Conservation (phyloP, 2,888 invertebrate species). For the Hemicrepidius hirtus region DNA sequence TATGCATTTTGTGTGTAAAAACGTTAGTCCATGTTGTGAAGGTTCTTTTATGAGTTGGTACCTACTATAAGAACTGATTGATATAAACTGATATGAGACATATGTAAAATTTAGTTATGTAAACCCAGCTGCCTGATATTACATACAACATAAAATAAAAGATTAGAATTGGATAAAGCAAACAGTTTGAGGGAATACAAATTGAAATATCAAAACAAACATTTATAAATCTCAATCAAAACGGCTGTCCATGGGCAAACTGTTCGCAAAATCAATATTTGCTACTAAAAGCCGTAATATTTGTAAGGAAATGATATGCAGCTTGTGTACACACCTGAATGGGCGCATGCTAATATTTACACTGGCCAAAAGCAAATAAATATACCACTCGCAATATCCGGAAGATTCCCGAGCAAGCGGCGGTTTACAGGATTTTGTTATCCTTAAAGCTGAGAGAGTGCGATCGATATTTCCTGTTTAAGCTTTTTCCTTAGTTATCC, state of each 20-base stretch:
- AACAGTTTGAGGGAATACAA: slow-evolving; percentile 35
- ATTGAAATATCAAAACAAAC: slow-evolving; percentile 49
- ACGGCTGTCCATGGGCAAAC: slow-evolving; percentile 49
- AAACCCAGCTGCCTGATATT: background rate
- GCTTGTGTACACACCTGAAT: slow-evolving; percentile 70
- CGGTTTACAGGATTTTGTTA: slow-evolving; percentile 43
- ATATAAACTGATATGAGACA: too few species aligned
- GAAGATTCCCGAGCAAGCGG: slow-evolving; percentile 55
- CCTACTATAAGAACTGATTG: too few species aligned
- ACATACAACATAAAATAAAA: slow-evolving; percentile 11
- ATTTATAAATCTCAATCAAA: slow-evolving; percentile 51
- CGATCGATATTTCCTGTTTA: slow-evolving; percentile 44
- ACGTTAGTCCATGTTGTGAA: too few species aligned
- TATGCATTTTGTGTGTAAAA: too few species aligned
- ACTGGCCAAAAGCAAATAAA: slow-evolving; percentile 65
- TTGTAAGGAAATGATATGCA: slow-evolving; percentile 71
- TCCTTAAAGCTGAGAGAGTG: slow-evolving; percentile 33
- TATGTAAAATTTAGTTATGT: background rate
- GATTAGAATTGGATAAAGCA: slow-evolving; percentile 18
- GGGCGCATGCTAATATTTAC: slow-evolving; percentile 70
- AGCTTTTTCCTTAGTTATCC: background rate
- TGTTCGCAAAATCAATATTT: slow-evolving; percentile 67
- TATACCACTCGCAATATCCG: slow-evolving; percentile 69
- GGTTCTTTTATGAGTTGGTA: too few species aligned
- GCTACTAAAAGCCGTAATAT: slow-evolving; percentile 65